These are phyloP conservation scores for Gobius niger DNA, from an alignment of 2,113 vertebrate genomes.

Conservation along the genomic window DNA sequence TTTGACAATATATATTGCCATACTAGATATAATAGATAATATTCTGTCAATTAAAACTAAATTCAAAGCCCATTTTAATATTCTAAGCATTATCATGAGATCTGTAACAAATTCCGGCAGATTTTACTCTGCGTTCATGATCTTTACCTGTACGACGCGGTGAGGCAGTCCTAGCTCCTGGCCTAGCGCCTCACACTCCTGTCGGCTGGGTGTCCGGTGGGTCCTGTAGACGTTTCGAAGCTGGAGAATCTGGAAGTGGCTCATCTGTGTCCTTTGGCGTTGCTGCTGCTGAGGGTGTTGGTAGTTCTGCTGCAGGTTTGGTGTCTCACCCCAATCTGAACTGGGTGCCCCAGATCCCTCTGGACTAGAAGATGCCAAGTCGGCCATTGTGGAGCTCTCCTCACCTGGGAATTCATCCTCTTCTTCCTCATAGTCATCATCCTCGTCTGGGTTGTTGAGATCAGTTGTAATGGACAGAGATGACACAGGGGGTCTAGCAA, in stretches of 20 bases:
- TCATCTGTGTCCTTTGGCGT: constrained; percentile 81
- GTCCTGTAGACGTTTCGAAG: constrained; percentile 72
- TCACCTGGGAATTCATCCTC: constrained; percentile 92
- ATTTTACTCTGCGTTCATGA: constrained; percentile 4
- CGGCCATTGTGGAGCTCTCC: constrained; percentile 87
- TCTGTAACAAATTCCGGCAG: too few relatives aligned
- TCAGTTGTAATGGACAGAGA: constrained; percentile 85
- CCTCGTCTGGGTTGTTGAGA: constrained; percentile 85
- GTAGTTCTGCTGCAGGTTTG: constrained; percentile 79
- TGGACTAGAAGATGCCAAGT: constrained; percentile 89
- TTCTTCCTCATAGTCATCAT: constrained; percentile 94
- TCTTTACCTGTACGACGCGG: constrained; percentile 88
- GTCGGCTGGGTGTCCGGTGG: constrained; percentile 87
- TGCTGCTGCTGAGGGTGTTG: constrained; percentile 76
- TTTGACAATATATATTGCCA: too few relatives aligned
- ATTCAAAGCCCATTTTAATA: too few relatives aligned
- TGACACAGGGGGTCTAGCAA: constrained; percentile 77
- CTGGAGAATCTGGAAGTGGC: constrained; percentile 82
- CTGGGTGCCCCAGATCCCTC: constrained; percentile 88
- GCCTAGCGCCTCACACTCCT: constrained; percentile 93
- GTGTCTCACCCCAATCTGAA: constrained; percentile 85
- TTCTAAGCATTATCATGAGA: too few relatives aligned
- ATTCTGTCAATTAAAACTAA: too few relatives aligned
- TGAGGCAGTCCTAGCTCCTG: constrained; percentile 97
- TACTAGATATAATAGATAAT: too few relatives aligned